phyloP scores from a whole-genome alignment of 2,888 invertebrate species.

The Agriopis aurantiaria region DNA sequence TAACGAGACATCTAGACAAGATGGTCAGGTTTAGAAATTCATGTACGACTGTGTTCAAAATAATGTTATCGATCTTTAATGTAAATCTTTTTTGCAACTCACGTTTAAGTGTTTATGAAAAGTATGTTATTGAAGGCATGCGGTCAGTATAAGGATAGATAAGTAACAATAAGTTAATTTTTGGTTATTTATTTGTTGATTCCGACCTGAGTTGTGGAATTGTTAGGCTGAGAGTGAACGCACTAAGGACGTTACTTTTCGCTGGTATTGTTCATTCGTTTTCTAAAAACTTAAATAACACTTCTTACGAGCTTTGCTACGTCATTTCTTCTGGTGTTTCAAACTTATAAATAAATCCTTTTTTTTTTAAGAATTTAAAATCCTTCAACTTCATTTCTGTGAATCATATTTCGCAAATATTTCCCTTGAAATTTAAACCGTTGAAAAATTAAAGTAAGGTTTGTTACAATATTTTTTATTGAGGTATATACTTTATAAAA shows the following conservation, averaged over 20 bases:
- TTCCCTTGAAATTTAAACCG: no score
- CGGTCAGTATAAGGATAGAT: constrained; percentile 34
- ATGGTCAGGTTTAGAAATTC: constrained; percentile 11
- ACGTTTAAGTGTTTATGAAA: constrained; percentile 14
- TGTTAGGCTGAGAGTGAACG: constrained; percentile 42
- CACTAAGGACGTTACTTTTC: not conserved
- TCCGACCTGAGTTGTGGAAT: constrained; percentile 40
- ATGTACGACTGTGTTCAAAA: constrained; percentile 13
- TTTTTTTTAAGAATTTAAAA: no score
- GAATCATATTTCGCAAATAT: no score
- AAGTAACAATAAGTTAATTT: constrained; percentile 24
- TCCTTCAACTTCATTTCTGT: no score
- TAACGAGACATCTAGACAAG: constrained; percentile 8
- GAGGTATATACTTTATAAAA: no score
- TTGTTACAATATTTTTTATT: no score
- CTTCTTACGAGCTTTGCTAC: no score
- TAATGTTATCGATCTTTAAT: constrained; percentile 5
- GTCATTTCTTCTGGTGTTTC: no score
- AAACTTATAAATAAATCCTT: no score
- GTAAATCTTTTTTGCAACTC: constrained; percentile 11
- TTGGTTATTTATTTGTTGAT: constrained; percentile 57
- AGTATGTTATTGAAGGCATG: constrained; percentile 19
- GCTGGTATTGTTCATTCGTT: not conserved
- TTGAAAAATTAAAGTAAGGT: no score
- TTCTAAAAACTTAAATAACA: not conserved